These are phyloP conservation scores for Eubucco bourcierii DNA, from an alignment of 2,113 vertebrate genomes.

Conservation along the genomic window DNA sequence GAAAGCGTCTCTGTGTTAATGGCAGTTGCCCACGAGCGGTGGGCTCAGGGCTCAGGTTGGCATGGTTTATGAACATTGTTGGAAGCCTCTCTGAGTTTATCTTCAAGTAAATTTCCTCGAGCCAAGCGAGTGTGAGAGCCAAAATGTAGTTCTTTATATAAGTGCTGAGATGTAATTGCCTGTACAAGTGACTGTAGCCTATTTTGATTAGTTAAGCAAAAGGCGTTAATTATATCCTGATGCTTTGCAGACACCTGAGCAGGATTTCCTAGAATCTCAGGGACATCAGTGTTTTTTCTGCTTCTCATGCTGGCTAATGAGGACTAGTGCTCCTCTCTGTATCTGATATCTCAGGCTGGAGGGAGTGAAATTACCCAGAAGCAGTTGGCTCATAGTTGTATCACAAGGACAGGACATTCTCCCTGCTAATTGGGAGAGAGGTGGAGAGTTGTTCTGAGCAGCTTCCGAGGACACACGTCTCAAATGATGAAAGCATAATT, in stretches of 20 bases:
- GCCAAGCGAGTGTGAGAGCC: not conserved
- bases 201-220: not conserved
- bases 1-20: not conserved
- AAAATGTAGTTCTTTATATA: not conserved
- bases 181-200: not conserved
- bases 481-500: not conserved
- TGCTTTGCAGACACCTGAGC: not conserved
- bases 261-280: not conserved
- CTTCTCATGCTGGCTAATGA: not conserved
- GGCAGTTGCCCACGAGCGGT: accelerated
- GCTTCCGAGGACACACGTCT: not conserved
- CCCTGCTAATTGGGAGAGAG: not conserved
- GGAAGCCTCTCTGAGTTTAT: not conserved
- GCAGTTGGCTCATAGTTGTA: not conserved
- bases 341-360: not conserved
- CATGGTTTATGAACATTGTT: not conserved
- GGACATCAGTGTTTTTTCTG: not conserved
- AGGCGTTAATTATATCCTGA: not conserved
- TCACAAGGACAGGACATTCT: slow-evolving; percentile 37
- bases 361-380: not conserved
- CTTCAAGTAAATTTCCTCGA: not conserved
- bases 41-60: not conserved
- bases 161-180: not conserved
- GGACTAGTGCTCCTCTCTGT: not conserved
- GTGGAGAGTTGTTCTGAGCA: not conserved